Base-by-base conservation (phyloP, 2,797 vertebrate species). In the Dryobates pubescens region DNA sequence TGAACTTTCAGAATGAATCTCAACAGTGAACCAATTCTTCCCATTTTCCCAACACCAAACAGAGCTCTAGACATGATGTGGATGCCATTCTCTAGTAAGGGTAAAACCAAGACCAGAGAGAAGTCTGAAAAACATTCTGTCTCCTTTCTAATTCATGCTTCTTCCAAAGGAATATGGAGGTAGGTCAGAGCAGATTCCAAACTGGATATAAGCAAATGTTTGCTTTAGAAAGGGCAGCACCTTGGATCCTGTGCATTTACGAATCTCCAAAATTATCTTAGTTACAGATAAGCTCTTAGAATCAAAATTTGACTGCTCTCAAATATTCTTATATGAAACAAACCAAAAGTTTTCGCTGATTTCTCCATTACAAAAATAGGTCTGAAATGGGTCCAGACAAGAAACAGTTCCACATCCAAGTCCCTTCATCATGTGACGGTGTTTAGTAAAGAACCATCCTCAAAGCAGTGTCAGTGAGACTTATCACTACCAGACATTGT, bases 1-100 rank as follows among this genome's bases (percentile, higher is more conserved):
- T 68, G 64, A 59, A 86, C 74, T 91, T 84, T 90, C 77, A 94
- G 41, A 92, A 82, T 38, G 3, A 90, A 89, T 87, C 19, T 57
- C 61, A 93, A 76, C 71, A 94, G 64, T 73, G 90, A 88, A 90
- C 19, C 26, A 64, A 27, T 87, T 90, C 45, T 88, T 71, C 36
- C 45, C 16, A 61, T 82, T 89, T 92, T 82, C 75, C 22, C 84
- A 89, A 71, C 72, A 80, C 14, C 4, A 2, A 77, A 61, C 0
- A 5, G 53, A 92, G 49, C 71, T 76, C 57, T 86, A 89, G 61
- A 83, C 26, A 61, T 17, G 34, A 84, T 54, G 26, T 62, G 64
- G 79, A 62, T 43, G 30, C 29, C 56, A 58, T 56, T 82, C 49
- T 68, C 36, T 62, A 69, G 38, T 63, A 13, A 56, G 56, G 29